Evolutionary conservation across 2,113 vertebrate genomes (phyloP).

Genomic region (Thamnaconus septentrionalis): DNA sequence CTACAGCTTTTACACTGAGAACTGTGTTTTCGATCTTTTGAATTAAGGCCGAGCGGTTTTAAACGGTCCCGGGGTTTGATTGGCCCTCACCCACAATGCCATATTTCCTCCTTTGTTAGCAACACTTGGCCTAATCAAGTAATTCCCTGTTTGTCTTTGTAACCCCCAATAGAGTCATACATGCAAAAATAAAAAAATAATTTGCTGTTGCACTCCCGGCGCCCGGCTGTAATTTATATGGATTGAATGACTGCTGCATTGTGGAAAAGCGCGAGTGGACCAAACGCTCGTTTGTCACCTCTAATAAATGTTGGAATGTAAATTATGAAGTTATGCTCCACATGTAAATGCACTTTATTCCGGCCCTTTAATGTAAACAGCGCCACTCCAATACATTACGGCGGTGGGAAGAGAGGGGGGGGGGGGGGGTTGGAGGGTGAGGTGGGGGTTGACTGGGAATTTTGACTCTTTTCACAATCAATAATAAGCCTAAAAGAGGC

Average conservation of each 20-base stretch:
- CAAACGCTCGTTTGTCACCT: constrained; percentile 84
- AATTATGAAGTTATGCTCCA: constrained; percentile 99
- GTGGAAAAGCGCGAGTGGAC: constrained; percentile 80
- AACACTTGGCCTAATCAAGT: constrained; percentile 70
- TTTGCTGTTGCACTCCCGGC: constrained; percentile 78
- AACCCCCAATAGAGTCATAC: constrained; percentile 77
- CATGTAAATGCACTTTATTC: constrained; percentile 99
- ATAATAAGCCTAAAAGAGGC: constrained; percentile 97
- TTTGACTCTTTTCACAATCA: constrained; percentile 97
- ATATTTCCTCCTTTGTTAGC: constrained; percentile 73
- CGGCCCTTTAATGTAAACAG: constrained; percentile 97
- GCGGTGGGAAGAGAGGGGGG: constrained; percentile 45
- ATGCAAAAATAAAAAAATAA: constrained; percentile 83
- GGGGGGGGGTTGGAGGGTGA: constrained; percentile 42
- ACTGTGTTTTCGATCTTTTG: constrained; percentile 49
- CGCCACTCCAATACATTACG: constrained; percentile 78
- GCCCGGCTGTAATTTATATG: constrained; percentile 81
- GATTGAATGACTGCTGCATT: constrained; percentile 82
- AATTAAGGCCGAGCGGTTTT: constrained; percentile 54
- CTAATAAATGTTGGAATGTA: constrained; percentile 99
- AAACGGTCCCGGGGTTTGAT: constrained; percentile 59
- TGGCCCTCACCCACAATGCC: constrained; percentile 42
- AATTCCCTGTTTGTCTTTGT: constrained; percentile 71
- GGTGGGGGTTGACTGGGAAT: constrained; percentile 89
- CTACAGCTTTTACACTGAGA: constrained; percentile 34